Evolutionary conservation across 2,113 vertebrate species (phyloP).

Genomic region (Ranitomeya variabilis): DNA sequence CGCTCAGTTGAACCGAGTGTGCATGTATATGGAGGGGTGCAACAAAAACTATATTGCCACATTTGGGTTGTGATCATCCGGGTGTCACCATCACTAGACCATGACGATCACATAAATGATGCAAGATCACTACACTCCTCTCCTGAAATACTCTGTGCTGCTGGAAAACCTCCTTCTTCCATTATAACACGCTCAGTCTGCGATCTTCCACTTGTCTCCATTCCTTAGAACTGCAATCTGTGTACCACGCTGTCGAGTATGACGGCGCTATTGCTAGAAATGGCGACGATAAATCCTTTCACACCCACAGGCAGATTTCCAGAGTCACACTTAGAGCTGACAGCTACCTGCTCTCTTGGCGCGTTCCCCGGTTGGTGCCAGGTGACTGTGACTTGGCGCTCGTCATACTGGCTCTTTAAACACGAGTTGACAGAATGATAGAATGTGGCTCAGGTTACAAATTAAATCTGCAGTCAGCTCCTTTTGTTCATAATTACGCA

Average conservation of each 20-base stretch:
- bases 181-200: too few relatives aligned
- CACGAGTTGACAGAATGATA: conserved; percentile 34
- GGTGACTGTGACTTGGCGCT: neutral
- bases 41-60: too few relatives aligned
- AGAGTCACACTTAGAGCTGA: neutral
- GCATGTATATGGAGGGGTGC: too few relatives aligned
- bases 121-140: too few relatives aligned
- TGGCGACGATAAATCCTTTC: neutral
- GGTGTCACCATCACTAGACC: too few relatives aligned
- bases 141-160: too few relatives aligned
- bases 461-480: conserved; percentile 23
- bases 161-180: too few relatives aligned
- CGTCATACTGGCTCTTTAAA: neutral
- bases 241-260: neutral
- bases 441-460: too few relatives aligned
- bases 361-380: neutral
- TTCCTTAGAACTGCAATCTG: neutral
- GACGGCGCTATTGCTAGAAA: neutral
- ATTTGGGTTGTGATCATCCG: too few relatives aligned
- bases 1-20: too few relatives aligned
- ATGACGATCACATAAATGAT: too few relatives aligned
- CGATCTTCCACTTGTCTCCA: too few relatives aligned
- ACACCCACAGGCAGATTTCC: neutral
- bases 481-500: conserved; percentile 16
- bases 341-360: neutral